A percentile compares a stretch with the other conserved stretches of the same genome.
Evolutionary conservation across 53 echinoderm and acorn worm species (phyloP).

Genomic region (Paracentrotus lividus): DNA sequence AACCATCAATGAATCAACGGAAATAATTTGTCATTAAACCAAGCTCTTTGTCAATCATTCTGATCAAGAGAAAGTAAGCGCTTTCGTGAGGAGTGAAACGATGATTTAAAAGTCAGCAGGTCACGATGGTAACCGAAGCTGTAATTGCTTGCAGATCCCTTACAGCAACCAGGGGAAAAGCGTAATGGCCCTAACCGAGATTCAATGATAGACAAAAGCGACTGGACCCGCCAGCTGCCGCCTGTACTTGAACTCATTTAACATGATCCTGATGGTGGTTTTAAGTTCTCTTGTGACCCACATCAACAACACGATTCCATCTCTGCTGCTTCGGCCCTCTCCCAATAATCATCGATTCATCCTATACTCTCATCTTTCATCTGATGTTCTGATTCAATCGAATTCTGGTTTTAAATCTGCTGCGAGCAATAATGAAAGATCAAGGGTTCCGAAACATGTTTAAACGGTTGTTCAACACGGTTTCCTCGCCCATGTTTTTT

Average conservation of each 20-base stretch:
- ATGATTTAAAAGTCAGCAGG: constrained; percentile 12
- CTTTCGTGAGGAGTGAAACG: background rate
- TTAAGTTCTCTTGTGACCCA: background rate
- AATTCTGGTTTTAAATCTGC: background rate
- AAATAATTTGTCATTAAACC: background rate
- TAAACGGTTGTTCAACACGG: constrained; percentile 52
- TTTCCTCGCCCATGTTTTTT: constrained; percentile 4
- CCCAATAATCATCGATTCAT: background rate
- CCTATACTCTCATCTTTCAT: no score
- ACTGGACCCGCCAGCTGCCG: constrained; percentile 31
- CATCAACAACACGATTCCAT: constrained; percentile 35
- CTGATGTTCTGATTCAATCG: constrained; percentile 41
- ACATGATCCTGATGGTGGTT: constrained; percentile 43
- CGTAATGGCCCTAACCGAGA: background rate
- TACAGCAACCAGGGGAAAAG: constrained; percentile 11
- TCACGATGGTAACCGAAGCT: constrained; percentile 37
- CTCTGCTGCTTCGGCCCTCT: background rate
- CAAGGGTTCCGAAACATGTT: constrained; percentile 31
- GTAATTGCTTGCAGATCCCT: constrained; percentile 51
- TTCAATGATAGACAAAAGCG: constrained; percentile 7
- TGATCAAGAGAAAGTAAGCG: background rate
- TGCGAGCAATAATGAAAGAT: constrained; percentile 40
- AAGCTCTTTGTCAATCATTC: background rate
- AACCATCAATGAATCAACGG: background rate
- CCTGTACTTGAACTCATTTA: constrained; percentile 36